Conservation (phyloP, 2,797 vertebrate genomes). For the Poeciliopsis turneri region DNA sequence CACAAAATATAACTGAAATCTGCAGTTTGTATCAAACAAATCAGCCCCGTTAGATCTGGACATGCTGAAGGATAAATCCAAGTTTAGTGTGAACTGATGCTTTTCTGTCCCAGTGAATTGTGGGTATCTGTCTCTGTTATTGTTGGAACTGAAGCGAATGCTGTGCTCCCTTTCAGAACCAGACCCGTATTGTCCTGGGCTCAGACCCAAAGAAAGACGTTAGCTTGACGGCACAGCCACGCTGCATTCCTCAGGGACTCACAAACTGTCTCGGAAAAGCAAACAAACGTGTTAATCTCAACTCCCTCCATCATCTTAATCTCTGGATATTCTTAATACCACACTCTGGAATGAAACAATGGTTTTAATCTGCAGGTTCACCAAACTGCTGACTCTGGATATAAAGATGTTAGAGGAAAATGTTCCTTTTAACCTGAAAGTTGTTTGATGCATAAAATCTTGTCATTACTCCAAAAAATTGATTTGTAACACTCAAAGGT, state of each 20-base stretch:
- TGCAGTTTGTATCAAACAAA: not conserved
- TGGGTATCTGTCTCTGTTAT: not conserved
- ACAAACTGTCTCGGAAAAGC: constrained; percentile 66
- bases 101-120: not conserved
- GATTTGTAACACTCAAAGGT: no score
- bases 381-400: not conserved
- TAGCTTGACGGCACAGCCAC: constrained; percentile 47
- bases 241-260: constrained; percentile 64
- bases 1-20: not conserved
- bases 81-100: not conserved
- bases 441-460: no score
- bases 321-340: constrained; percentile 56
- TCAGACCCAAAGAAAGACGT: constrained; percentile 47
- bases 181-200: constrained; percentile 37
- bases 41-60: not conserved
- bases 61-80: not conserved
- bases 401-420: not conserved
- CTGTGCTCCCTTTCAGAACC: constrained; percentile 7
- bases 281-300: constrained; percentile 69
- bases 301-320: constrained; percentile 50
- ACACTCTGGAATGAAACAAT: constrained; percentile 17
- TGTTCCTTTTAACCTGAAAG: no score
- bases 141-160: constrained; percentile 12
- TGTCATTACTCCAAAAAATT: no score
- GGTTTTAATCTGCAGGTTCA: constrained; percentile 17